Base-by-base conservation (phyloP, 2,888 invertebrate genomes). In the Acrocyrtus sp. region DNA sequence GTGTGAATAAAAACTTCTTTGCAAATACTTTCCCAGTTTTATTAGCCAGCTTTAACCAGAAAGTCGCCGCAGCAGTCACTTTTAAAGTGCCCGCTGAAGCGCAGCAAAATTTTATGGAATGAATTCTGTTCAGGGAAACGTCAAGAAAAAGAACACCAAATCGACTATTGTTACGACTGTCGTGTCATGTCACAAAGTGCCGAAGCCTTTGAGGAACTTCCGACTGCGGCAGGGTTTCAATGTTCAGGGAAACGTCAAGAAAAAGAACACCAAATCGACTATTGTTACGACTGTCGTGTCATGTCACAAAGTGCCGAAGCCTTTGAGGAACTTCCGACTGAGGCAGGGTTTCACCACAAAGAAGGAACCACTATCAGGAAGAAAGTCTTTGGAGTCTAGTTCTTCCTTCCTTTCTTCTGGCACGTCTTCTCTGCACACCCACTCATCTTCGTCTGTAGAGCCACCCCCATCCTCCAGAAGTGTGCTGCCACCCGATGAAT, bases 401-500 rank as follows among this genome's bases (percentile, higher is more conserved):
- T 70, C 70, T 1, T 70, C 72, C 3, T 72, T 65, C 26, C 43
- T 65, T 21, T 72, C 63, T 12, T 72, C 65, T 19, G 63, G 72
- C 10, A 72, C 72, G 45, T 65, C 65, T 1, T 65, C 65, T 2
- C 39, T 72, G 0, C 63, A 65, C 26, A 72, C 72, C 34, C 57
- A 65, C 24, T 69, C 53, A 0, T 62, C 63, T 5, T 61, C 62
- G 12, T 53, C 58, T 29, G 29, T 47, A 34, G 19, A 26, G 3
- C 27, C 19, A 10, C 47, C 21, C 21, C 29, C 47, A 6, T 43
- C 61, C 6, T 26, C 45, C n/a, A 12, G 39, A 15, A 45, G 63
- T 15, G 74, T 50, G 0, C 56, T 77, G 8, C 72, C 74, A 3
- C 76, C 76, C 4, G 76, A 77, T 50, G 74, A 69, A 34, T 77